These are phyloP conservation scores for Drosophila gaucha DNA, from an alignment of 2,888 invertebrate genomes.

Conservation along the genomic window DNA sequence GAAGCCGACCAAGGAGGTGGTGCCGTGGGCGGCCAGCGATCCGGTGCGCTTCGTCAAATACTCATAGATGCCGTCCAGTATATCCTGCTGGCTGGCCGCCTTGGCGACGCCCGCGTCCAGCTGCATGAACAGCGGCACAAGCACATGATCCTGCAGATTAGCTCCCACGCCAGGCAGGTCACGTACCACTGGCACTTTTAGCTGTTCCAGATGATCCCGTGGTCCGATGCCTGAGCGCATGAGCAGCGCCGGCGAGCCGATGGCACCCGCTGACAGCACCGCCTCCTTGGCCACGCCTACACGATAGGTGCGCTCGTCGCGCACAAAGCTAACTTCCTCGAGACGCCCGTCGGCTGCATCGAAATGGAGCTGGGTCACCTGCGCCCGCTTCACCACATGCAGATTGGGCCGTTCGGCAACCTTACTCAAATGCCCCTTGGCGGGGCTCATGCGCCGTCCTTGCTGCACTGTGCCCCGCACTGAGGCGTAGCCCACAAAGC, in stretches of 20 bases:
- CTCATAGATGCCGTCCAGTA: constrained; percentile 77
- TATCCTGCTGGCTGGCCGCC: constrained; percentile 66
- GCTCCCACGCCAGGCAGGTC: constrained; percentile 86
- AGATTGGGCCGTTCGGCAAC: constrained; percentile 86
- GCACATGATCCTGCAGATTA: constrained; percentile 92
- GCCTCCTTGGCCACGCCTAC: constrained; percentile 72
- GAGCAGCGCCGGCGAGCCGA: constrained; percentile 82
- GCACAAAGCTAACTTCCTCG: constrained; percentile 84
- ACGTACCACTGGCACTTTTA: constrained; percentile 63
- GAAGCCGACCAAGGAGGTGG: constrained; percentile 85
- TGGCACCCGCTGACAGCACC: constrained; percentile 81
- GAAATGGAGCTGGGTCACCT: constrained; percentile 86
- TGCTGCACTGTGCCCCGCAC: constrained; percentile 86
- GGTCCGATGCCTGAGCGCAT: constrained; percentile 83
- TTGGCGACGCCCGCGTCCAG: constrained; percentile 81
- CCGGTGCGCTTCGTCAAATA: constrained; percentile 86
- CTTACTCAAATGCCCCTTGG: constrained; percentile 88
- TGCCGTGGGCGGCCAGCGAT: constrained; percentile 83
- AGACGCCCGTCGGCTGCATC: constrained; percentile 84
- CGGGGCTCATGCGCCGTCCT: constrained; percentile 90
- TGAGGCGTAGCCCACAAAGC: constrained; percentile 85
- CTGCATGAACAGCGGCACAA: constrained; percentile 83
- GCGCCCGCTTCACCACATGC: constrained; percentile 86
- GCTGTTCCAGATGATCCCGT: constrained; percentile 55
- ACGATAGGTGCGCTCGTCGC: constrained; percentile 83